Evolutionary conservation across 1,140 invertebrate genomes (phyloP), one percentile per base, ranked within the genome.

Genomic region (Drosophila pruinosa): DNA sequence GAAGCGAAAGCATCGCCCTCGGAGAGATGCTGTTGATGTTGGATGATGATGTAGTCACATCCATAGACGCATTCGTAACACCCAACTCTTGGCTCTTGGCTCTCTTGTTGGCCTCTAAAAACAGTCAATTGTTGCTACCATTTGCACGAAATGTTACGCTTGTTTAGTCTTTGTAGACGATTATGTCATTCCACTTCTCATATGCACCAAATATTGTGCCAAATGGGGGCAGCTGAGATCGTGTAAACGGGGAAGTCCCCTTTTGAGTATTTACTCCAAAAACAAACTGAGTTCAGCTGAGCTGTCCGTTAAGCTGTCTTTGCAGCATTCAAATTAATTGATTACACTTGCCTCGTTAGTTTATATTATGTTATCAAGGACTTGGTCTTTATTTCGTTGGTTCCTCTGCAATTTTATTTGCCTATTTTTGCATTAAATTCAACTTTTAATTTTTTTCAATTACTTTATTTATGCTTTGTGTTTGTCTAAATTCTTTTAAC

Each of bases 1-100:
- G 22, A 28, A 71, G 52, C 63, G 63, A 72, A 72, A 67, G 63
- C 69, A 4, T 65, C 43, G 61, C 68, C 68, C 68, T 65, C 68
- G 36, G 62, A 53, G 45, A 72, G 62, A 72, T 72, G 53, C 58
- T 54, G 53, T 26, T 15, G 50, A 2, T 26, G 48, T 22, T 17
- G 39, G 39, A 52, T 52, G 48, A 52, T 43, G 38, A 19, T 69
- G 43, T 43, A n/a, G 17, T 6, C 41, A 28, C 21, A 56, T 54
- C 41, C 15, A 71, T 52, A 34, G 68, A 65, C 68, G 47, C 56
- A 59, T 47, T 61, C 56, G 28, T 61, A 53, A 34, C 45, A 39
- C 47, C 17, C 31, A 36, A 22, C 59, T 31, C 31, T 14, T 36
- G 22, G n/a, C 59, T 45, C 24, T 12, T 15, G 4, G 43, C 39